Evolutionary conservation across 2,888 invertebrate species (phyloP), one percentile per base, ranked within the genome.

Genomic region (Tribolium freemani): DNA sequence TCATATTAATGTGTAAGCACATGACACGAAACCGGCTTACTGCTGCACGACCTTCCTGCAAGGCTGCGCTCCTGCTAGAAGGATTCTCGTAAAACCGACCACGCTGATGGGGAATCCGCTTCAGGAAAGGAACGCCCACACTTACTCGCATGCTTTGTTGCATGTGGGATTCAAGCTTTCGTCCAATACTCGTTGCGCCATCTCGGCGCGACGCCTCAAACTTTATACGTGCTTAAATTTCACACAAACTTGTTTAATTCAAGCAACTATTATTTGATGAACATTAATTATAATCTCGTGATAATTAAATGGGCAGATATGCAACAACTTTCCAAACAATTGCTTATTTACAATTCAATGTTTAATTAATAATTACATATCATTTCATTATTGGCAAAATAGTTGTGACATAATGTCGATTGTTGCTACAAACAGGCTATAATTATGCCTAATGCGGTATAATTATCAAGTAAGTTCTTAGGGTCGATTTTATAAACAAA

Each of bases 11-110:
- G 60, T 11, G 38, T 10, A 38, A 13, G 45, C 20, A 48, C 13
- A 10, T 60, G 60, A 45, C 46, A 13, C 44, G 57, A 26, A 10
- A 30, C 11, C 31, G 31, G 38, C 38, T 38, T n/a, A 10, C 31
- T 51, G 31, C 56, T 56, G 50, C 16, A 64, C 63, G 64, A 64
- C 64, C 45, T 64, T 67, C 54, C 31, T 50, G 60, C 58, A 9
- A 38, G 26, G 61, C 79, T 83, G 81, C 53, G 61, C 74, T 81
- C 83, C 83, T 82, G 80, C 67, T 82, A 78, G 48, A 48, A 51
- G 78, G 79, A 80, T 79, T 79, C 79, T 77, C 73, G 71, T 70
- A 74, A 80, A 80, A 82, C 81, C 82, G 83, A 84, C 83, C 83
- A 82, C 82, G 82, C 82, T 81, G 81, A 73, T 73, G 73, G 70